These are phyloP conservation scores for Rhamnusium bicolor DNA, from an alignment of 2,888 invertebrate genomes.

Conservation along the genomic window DNA sequence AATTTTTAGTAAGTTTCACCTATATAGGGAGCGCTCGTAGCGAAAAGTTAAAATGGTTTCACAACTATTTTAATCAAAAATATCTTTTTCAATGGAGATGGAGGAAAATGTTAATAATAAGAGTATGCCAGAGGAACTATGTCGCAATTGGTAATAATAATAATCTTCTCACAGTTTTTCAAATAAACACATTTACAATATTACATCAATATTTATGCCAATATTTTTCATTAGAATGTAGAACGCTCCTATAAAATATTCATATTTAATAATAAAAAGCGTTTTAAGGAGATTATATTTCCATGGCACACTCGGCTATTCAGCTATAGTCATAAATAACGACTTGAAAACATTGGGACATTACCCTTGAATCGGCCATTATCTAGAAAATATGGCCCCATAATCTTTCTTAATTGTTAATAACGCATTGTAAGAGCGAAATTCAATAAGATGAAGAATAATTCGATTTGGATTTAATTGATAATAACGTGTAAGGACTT, in stretches of 20 bases:
- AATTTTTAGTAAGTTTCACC: too few relatives aligned
- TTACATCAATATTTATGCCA: conserved; percentile 26
- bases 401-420: conserved; percentile 34
- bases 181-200: conserved; percentile 3
- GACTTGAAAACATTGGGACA: conserved; percentile 29
- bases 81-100: too few relatives aligned
- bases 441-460: conserved; percentile 11
- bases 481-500: neutral
- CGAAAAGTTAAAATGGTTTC: too few relatives aligned
- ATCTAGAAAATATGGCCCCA: conserved; percentile 25
- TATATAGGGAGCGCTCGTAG: too few relatives aligned
- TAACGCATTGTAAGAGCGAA: conserved; percentile 3
- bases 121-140: too few relatives aligned
- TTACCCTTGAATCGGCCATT: conserved; percentile 33
- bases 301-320: conserved; percentile 25
- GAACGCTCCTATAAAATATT: conserved; percentile 36
- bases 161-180: neutral
- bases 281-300: conserved; percentile 40
- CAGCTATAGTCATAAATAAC: conserved; percentile 27
- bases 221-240: conserved; percentile 33
- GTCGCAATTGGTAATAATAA: too few relatives aligned
- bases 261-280: conserved; percentile 42
- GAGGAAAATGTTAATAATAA: too few relatives aligned
- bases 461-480: neutral
- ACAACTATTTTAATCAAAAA: too few relatives aligned